Conservation (phyloP, 2,113 vertebrate species). For the Melanerpes aurifrons region DNA sequence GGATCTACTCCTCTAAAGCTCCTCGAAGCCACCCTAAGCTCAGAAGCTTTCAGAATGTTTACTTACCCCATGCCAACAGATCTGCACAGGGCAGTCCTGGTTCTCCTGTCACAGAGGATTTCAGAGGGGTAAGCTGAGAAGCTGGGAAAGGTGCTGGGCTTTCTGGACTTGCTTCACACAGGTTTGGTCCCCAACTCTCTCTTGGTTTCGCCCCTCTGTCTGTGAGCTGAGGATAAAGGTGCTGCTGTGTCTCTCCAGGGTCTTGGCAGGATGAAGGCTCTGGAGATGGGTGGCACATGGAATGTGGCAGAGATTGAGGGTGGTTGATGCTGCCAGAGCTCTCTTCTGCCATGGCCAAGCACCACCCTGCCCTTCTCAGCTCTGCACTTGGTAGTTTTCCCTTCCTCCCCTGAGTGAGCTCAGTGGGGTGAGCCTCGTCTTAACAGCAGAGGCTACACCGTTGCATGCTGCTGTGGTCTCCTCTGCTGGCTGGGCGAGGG, state of each 20-base stretch:
- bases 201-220: not conserved
- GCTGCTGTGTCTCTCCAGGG: fast-evolving
- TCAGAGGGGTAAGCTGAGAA: fast-evolving
- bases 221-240: fast-evolving
- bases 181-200: not conserved
- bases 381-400: fast-evolving
- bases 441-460: fast-evolving
- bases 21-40: not conserved
- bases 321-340: not conserved
- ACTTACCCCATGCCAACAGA: not conserved
- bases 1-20: fast-evolving
- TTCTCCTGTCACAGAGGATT: fast-evolving
- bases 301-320: fast-evolving
- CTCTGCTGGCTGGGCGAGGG: not conserved
- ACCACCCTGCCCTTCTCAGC: not conserved
- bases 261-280: not conserved
- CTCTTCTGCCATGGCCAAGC: not conserved
- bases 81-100: not conserved
- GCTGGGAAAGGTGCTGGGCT: fast-evolving
- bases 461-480: fast-evolving
- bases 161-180: not conserved
- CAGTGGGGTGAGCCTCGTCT: fast-evolving
- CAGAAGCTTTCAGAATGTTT: fast-evolving
- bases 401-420: not conserved
- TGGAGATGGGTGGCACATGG: fast-evolving